Percentiles rank a stretch among this genome's conserved stretches.
These are phyloP conservation scores for Dilophus febrilis DNA, from an alignment of 2,888 invertebrate genomes.

Conservation along the genomic window DNA sequence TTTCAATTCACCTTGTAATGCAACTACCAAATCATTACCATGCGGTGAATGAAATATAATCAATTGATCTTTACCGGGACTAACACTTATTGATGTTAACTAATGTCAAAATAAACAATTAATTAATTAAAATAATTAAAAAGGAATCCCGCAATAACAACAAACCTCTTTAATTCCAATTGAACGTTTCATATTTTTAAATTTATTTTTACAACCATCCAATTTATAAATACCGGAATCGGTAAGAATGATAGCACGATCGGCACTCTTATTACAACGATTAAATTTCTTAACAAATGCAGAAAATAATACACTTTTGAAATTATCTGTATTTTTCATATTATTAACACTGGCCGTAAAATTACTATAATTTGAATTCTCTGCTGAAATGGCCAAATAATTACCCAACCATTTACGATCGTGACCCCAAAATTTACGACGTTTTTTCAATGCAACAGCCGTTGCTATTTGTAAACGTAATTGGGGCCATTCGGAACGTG, in stretches of 20 bases:
- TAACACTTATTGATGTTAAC: conserved; percentile 73
- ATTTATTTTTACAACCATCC: conserved; percentile 55
- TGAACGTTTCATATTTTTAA: conserved; percentile 76
- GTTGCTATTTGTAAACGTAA: conserved; percentile 64
- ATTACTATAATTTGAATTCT: conserved; percentile 46
- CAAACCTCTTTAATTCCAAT: conserved; percentile 56
- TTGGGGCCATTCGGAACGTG: conserved; percentile 73
- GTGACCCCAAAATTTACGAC: conserved; percentile 50
- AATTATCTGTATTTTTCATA: conserved; percentile 48
- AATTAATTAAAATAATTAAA: neutral
- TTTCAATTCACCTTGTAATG: conserved; percentile 35
- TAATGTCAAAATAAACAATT: no score
- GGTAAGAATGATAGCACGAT: conserved; percentile 76
- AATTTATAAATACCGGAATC: conserved; percentile 74
- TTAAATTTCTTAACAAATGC: conserved; percentile 28
- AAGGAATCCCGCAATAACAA: neutral
- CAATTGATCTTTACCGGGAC: conserved; percentile 73
- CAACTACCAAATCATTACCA: conserved; percentile 80
- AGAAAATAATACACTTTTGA: conserved; percentile 34
- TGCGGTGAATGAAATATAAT: conserved; percentile 71
- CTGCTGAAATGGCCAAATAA: conserved; percentile 49
- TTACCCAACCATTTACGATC: conserved; percentile 69
- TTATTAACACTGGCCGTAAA: conserved; percentile 51
- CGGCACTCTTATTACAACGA: conserved; percentile 57
- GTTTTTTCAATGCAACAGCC: conserved; percentile 49